Evolutionary conservation across 2,888 invertebrate species (phyloP).

Genomic region (Drosophila lutescens): DNA sequence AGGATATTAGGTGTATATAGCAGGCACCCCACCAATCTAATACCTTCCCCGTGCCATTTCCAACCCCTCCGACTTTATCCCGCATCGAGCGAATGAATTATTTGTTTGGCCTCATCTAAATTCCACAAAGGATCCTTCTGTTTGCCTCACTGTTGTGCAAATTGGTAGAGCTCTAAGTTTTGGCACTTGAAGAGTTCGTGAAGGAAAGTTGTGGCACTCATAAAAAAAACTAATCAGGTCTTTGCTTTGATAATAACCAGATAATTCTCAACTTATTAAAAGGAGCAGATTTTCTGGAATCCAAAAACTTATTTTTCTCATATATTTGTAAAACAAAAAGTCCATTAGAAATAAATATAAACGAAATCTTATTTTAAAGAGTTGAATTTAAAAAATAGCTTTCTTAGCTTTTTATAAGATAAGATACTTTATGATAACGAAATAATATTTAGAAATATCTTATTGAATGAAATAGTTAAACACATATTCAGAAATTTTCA

Average conservation of each 20-base stretch:
- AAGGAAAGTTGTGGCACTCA: not conserved
- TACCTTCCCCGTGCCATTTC: constrained; percentile 15
- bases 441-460: no score
- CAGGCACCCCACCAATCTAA: constrained; percentile 16
- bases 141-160: constrained; percentile 41
- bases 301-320: not conserved
- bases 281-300: not conserved
- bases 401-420: no score
- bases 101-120: constrained; percentile 73
- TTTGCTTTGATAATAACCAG: not conserved
- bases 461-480: no score
- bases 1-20: constrained; percentile 48
- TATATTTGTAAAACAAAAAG: no score
- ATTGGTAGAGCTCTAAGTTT: constrained; percentile 37
- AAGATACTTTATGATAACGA: no score
- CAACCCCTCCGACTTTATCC: constrained; percentile 15
- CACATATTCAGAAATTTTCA: not conserved
- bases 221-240: not conserved
- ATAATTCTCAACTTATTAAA: not conserved
- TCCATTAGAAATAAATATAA: no score
- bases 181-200: constrained; percentile 21
- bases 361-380: no score
- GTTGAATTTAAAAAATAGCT: no score
- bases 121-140: constrained; percentile 53
- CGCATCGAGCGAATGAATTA: constrained; percentile 76